These are phyloP conservation scores for Pristionchus exspectatus DNA, from an alignment of 2,888 invertebrate genomes.

Conservation along the genomic window DNA sequence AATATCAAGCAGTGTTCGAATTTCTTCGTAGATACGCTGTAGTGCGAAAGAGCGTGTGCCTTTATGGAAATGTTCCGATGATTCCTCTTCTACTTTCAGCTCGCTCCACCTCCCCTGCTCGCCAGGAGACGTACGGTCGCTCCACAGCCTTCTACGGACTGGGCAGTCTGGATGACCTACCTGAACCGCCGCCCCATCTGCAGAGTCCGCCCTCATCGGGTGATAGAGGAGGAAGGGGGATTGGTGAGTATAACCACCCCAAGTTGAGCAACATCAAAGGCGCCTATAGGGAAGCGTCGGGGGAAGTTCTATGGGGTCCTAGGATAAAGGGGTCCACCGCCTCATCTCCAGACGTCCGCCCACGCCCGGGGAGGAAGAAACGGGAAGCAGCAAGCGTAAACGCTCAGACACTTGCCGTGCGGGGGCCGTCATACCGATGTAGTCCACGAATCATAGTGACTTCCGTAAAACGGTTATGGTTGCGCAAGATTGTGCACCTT, in stretches of 20 bases:
- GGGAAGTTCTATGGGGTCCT: too few species aligned
- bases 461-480: too few species aligned
- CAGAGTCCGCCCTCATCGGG: background rate
- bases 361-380: background rate
- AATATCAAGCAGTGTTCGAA: too few species aligned
- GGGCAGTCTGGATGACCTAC: conserved; percentile 20
- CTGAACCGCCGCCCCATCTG: conserved; percentile 36
- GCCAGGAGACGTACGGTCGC: conserved; percentile 37
- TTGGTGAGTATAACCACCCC: background rate
- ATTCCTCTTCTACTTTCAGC: background rate
- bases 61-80: background rate
- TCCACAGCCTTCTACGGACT: conserved; percentile 33
- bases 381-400: too few species aligned
- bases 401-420: too few species aligned
- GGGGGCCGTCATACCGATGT: too few species aligned
- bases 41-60: background rate
- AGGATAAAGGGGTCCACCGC: background rate
- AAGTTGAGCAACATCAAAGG: too few species aligned
- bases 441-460: too few species aligned
- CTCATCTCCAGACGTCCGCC: conserved; percentile 7
- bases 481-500: too few species aligned
- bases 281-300: too few species aligned
- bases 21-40: too few species aligned
- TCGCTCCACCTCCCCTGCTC: background rate
- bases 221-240: background rate